phyloP scores from a whole-genome alignment of 1,140 invertebrate species.

The Drosophila takahashii region DNA sequence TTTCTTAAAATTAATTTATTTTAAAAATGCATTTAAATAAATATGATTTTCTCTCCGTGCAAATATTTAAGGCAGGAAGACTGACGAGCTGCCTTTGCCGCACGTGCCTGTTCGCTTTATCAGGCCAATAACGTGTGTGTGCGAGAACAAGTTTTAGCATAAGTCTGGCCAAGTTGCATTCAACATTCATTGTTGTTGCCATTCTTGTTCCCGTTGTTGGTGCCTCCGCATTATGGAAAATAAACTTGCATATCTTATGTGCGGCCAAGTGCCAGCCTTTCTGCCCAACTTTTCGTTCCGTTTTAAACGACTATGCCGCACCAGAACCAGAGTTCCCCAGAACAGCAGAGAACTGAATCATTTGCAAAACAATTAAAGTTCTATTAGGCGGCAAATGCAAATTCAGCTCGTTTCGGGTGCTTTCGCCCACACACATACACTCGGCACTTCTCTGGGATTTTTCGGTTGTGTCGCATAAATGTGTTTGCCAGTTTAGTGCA shows the following conservation, averaged over 20 bases:
- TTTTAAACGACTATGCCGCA: slow-evolving; percentile 43
- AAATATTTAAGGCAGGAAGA: slow-evolving; percentile 6
- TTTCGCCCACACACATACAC: slow-evolving; percentile 13
- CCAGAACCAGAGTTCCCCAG: neutral
- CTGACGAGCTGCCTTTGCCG: slow-evolving; percentile 18
- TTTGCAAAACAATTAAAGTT: slow-evolving; percentile 79
- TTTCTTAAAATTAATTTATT: too few species aligned
- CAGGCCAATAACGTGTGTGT: slow-evolving; percentile 70
- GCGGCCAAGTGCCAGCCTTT: slow-evolving; percentile 10
- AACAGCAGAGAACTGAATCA: slow-evolving; percentile 25
- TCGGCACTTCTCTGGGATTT: slow-evolving; percentile 40
- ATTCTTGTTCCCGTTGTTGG: slow-evolving; percentile 3
- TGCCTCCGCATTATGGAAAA: slow-evolving; percentile 54
- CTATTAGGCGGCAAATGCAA: slow-evolving; percentile 80
- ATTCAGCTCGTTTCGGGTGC: slow-evolving; percentile 38
- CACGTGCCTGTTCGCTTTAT: slow-evolving; percentile 69
- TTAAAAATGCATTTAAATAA: too few species aligned
- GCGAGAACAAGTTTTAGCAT: slow-evolving; percentile 37
- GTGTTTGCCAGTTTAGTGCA: slow-evolving; percentile 64
- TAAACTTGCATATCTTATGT: slow-evolving; percentile 63
- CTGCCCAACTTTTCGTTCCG: slow-evolving; percentile 34
- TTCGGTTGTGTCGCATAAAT: slow-evolving; percentile 55
- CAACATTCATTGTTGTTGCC: slow-evolving; percentile 35
- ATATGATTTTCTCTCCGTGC: slow-evolving; percentile 3
- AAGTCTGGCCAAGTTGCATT: slow-evolving; percentile 52